A percentile compares a stretch with the other conserved stretches of the same genome.
These are phyloP conservation scores for Ommatoiulus sabulosus DNA, from an alignment of 2,888 invertebrate species.

Conservation along the genomic window DNA sequence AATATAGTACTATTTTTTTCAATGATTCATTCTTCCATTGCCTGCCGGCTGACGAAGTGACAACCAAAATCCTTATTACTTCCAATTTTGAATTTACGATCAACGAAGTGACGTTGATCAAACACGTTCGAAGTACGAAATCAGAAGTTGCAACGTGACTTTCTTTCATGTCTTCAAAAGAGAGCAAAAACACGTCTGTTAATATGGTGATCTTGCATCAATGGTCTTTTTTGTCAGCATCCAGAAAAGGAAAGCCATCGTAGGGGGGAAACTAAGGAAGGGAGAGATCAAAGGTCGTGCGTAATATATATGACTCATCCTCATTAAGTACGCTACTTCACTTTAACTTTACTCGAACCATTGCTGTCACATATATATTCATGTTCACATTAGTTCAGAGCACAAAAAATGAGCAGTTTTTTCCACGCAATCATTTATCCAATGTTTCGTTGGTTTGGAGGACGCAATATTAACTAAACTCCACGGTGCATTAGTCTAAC, in stretches of 20 bases:
- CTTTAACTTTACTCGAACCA: not conserved
- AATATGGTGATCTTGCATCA: no score
- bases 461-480: not conserved
- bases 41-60: not conserved
- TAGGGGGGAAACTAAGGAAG: not conserved
- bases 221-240: not conserved
- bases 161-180: not conserved
- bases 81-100: no score
- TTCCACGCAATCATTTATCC: not conserved
- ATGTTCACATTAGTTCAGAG: not conserved
- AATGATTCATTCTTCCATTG: not conserved
- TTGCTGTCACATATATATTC: slow-evolving; percentile 20
- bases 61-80: no score
- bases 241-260: not conserved
- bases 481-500: not conserved
- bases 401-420: not conserved
- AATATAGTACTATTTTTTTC: not conserved
- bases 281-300: not conserved
- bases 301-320: not conserved
- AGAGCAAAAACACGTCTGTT: not conserved
- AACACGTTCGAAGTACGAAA: not conserved
- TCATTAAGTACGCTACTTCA: not conserved
- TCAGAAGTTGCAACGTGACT: not conserved
- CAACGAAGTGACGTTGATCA: no score
- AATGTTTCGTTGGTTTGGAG: not conserved